Evolutionary conservation across 1,140 invertebrate species (phyloP).

Genomic region (Colletes gigas): DNA sequence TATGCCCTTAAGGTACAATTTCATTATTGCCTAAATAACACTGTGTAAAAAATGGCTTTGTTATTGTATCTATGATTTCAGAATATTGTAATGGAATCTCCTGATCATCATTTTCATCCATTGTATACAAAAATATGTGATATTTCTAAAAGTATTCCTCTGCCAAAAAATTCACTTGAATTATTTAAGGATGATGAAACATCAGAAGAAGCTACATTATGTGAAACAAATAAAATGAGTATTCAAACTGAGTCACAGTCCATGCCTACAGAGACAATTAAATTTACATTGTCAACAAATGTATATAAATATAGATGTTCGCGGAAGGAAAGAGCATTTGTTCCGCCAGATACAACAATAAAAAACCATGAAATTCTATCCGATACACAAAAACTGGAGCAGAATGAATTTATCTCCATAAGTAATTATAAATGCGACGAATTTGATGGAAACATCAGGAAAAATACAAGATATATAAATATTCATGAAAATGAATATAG

Average conservation of each 20-base stretch:
- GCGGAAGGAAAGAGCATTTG: constrained; percentile 64
- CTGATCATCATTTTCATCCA: constrained; percentile 60
- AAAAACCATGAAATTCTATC: constrained; percentile 17
- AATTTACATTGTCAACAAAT: constrained; percentile 49
- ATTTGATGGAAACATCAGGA: constrained; percentile 7
- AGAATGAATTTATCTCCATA: constrained; percentile 2
- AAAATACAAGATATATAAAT: constrained; percentile 10
- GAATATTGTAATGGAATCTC: constrained; percentile 46
- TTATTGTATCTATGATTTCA: constrained; percentile 29
- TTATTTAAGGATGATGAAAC: constrained; percentile 26
- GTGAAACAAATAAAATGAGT: constrained; percentile 20
- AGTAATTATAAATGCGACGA: constrained; percentile 2
- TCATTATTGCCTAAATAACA: constrained; percentile 17
- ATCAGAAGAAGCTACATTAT: neutral
- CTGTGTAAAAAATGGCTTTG: constrained; percentile 7
- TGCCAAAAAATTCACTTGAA: constrained; percentile 28
- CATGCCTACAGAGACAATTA: constrained; percentile 21
- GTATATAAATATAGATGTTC: constrained; percentile 71
- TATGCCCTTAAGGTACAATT: constrained; percentile 72
- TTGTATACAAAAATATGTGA: constrained; percentile 61
- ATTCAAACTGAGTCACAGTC: neutral
- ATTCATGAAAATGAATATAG: neutral
- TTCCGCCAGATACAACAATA: constrained; percentile 52
- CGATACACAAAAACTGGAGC: neutral
- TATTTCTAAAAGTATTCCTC: constrained; percentile 44